Base-by-base conservation (phyloP, 2,888 invertebrate species). In the Matsumyia berberina region DNA sequence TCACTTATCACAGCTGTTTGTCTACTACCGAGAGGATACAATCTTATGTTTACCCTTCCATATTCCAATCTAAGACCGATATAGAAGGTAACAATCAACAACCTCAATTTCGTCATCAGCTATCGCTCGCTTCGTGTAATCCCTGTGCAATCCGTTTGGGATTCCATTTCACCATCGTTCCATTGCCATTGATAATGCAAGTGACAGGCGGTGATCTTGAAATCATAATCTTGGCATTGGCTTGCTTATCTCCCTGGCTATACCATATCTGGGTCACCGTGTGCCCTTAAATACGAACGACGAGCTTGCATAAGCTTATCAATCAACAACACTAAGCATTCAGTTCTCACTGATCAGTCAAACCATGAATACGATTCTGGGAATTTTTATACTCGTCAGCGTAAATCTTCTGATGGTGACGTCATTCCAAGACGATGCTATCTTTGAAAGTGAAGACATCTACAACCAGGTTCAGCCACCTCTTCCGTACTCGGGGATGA, bases 391-490 rank as follows among this genome's bases (percentile, higher is more conserved):
- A 12, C 12, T 70, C 0, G 9, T 53, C 1, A 35, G 42, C 0
- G 39, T 49, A 2, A 49, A 77, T 51, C n/a, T 72, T 0, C 35
- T 86, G 0, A 24, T 87, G 31, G 70, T 83, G 7, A 7, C 35
- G 11, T 7, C 86, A 12, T 90, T 90, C 74, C 70, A 86, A 37
- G 91, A 91, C 11, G 89, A 90, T 49, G 90, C 91, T 5, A 89
- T 91, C 46, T 91, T 91, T 49, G 91, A 91, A 77, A 91, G 91
- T 24, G 91, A 91, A 73, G 91, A 91, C 51, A 91, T 91, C 35
- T 91, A 90, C 74, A 89, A 88, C 42, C 88, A 88, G 60, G 90
- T 90, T 0, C 67, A 91, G 55, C 90, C 90, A 0, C 88, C 90
- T 5, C 86, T 88, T n/a, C 86, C 88, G 0, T 86, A 88, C 8